phyloP scores from a whole-genome alignment of 2,797 vertebrate genomes.

The Bovichtus variegatus region DNA sequence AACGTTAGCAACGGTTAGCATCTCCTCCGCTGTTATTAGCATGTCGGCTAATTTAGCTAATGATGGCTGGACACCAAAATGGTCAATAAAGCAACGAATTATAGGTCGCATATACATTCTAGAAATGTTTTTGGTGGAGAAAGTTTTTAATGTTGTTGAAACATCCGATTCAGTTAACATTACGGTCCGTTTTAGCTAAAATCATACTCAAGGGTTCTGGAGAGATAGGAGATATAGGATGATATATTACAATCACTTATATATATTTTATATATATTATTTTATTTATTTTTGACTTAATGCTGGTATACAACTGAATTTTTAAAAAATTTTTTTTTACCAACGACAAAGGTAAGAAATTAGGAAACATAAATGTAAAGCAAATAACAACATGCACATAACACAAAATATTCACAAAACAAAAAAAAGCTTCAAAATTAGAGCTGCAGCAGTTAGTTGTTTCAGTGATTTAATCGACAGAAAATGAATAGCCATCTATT shows the following conservation, averaged over 20 bases:
- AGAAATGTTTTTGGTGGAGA: accelerated
- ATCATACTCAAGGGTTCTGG: neutral
- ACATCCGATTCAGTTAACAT: neutral
- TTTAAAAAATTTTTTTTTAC: too few relatives aligned
- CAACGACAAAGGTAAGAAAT: neutral
- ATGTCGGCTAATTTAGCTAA: slow-evolving; percentile 7
- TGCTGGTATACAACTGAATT: neutral
- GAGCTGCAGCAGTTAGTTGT: too few relatives aligned
- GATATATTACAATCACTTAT: neutral
- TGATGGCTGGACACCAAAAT: neutral
- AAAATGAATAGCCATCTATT: too few relatives aligned
- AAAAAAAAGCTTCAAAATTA: neutral
- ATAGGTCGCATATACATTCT: accelerated
- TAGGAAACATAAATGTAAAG: neutral
- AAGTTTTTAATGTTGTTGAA: neutral
- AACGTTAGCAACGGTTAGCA: slow-evolving; percentile 42
- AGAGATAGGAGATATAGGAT: neutral
- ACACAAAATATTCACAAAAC: neutral
- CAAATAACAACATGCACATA: neutral
- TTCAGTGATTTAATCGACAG: too few relatives aligned
- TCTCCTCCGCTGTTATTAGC: slow-evolving; percentile 1
- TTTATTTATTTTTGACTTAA: neutral
- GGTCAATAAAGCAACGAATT: neutral
- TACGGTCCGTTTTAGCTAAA: neutral
- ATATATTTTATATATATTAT: neutral